Conservation (phyloP, 92 coral and sea anemone species). For the Palythoa grandiflora region DNA sequence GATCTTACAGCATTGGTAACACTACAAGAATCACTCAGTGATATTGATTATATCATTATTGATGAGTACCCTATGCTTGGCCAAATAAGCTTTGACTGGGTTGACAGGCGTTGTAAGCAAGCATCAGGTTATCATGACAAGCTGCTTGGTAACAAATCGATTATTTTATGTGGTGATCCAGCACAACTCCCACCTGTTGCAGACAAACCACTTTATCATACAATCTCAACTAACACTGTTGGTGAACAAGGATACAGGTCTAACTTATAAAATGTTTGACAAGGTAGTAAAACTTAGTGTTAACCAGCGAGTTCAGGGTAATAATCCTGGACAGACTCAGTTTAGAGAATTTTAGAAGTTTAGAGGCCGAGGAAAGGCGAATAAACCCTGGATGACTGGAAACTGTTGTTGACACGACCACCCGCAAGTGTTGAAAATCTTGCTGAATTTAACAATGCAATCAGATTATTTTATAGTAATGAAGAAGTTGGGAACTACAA, state of each 20-base stretch:
- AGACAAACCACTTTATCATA: constrained; percentile 82
- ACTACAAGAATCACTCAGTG: constrained; percentile 59
- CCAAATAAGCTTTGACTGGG: constrained; percentile 74
- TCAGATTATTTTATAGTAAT: constrained; percentile 71
- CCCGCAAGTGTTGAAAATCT: constrained; percentile 55
- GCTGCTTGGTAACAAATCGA: constrained; percentile 65
- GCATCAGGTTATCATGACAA: constrained; percentile 71
- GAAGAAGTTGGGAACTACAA: constrained; percentile 68
- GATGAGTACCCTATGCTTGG: constrained; percentile 67
- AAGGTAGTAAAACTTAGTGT: constrained; percentile 70
- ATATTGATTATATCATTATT: constrained; percentile 31
- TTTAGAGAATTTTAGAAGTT: constrained; percentile 65
- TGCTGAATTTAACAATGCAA: constrained; percentile 60
- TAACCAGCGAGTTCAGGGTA: constrained; percentile 77
- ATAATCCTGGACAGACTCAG: constrained; percentile 63
- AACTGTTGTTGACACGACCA: constrained; percentile 32
- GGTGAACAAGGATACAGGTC: constrained; percentile 75
- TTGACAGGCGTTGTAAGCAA: constrained; percentile 76
- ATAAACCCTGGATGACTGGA: constrained; percentile 34
- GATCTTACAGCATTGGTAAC: constrained; percentile 65
- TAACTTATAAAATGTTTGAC: constrained; percentile 73
- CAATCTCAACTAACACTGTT: constrained; percentile 70
- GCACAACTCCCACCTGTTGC: constrained; percentile 86
- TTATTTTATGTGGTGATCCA: constrained; percentile 76
- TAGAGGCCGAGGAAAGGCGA: constrained; percentile 50